Evolutionary conservation across 2,888 invertebrate species (phyloP).

Genomic region (Ceraclea dissimilis): DNA sequence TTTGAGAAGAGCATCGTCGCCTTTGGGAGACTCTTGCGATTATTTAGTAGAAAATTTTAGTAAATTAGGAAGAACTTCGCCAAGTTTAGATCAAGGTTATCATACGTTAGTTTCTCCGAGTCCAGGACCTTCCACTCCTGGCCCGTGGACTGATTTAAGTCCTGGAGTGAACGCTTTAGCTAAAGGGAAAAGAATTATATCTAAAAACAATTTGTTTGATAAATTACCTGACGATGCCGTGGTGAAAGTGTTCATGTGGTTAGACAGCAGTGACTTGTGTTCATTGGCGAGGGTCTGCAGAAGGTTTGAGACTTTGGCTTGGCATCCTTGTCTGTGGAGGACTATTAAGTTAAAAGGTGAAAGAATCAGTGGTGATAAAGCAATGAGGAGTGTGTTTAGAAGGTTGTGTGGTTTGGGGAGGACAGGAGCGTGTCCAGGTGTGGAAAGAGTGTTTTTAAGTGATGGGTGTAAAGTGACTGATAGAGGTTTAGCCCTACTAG

Average conservation of each 20-base stretch:
- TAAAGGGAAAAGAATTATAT: constrained; percentile 32
- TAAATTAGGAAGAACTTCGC: constrained; percentile 48
- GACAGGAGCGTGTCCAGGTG: constrained; percentile 59
- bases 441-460: constrained; percentile 58
- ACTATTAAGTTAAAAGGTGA: constrained; percentile 57
- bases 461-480: constrained; percentile 69
- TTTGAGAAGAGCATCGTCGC: constrained; percentile 27
- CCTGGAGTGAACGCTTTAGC: constrained; percentile 22
- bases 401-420: constrained; percentile 58
- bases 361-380: constrained; percentile 55
- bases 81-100: constrained; percentile 73
- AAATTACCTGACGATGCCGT: constrained; percentile 60
- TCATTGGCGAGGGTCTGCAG: constrained; percentile 68
- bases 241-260: constrained; percentile 60
- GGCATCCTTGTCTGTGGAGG: constrained; percentile 72
- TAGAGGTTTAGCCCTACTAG: constrained; percentile 66
- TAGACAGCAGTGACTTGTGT: constrained; percentile 65
- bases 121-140: constrained; percentile 39
- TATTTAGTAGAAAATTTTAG: constrained; percentile 37
- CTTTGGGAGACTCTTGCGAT: constrained; percentile 28
- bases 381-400: constrained; percentile 55
- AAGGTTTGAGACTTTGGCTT: constrained; percentile 67
- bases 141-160: constrained; percentile 33
- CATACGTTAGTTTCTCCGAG: constrained; percentile 64
- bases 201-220: constrained; percentile 48